phyloP scores from a whole-genome alignment of 2,888 invertebrate genomes.

The Drosophila merina region DNA sequence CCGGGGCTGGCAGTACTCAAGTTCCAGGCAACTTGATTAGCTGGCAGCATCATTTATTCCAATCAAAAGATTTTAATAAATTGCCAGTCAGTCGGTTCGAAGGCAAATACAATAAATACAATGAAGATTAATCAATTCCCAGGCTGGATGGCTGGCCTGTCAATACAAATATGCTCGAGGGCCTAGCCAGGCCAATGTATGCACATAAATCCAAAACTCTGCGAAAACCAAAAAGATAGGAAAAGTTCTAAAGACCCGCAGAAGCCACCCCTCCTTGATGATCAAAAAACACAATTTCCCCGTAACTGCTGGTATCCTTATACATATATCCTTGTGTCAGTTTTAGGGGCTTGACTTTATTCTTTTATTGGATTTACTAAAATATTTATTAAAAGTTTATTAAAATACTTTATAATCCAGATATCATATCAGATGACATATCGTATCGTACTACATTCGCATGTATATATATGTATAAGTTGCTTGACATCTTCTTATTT shows the following conservation, averaged over 20 bases:
- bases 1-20: background rate
- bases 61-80: slow-evolving; percentile 72
- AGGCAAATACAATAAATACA: slow-evolving; percentile 43
- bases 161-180: slow-evolving; percentile 43
- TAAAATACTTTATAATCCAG: slow-evolving; percentile 76
- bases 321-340: slow-evolving; percentile 3
- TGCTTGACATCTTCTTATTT: slow-evolving; percentile 48
- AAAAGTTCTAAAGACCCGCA: slow-evolving; percentile 30
- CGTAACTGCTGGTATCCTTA: background rate
- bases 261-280: background rate
- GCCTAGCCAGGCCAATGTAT: slow-evolving; percentile 34
- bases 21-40: slow-evolving; percentile 66
- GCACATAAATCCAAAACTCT: slow-evolving; percentile 44
- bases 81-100: slow-evolving; percentile 42
- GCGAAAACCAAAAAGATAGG: slow-evolving; percentile 2
- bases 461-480: slow-evolving; percentile 49
- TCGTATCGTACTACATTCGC: slow-evolving; percentile 57
- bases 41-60: slow-evolving; percentile 73
- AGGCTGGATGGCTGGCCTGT: slow-evolving; percentile 20
- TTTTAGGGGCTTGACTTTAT: slow-evolving; percentile 35
- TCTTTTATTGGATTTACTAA: slow-evolving; percentile 65
- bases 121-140: slow-evolving; percentile 53
- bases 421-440: slow-evolving; percentile 58
- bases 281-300: slow-evolving; percentile 37
- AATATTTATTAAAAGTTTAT: slow-evolving; percentile 78